Percentiles rank a stretch among this genome's conserved stretches.
These are phyloP conservation scores for Aphyosemion australe DNA, from an alignment of 2,113 vertebrate species.

Conservation along the genomic window DNA sequence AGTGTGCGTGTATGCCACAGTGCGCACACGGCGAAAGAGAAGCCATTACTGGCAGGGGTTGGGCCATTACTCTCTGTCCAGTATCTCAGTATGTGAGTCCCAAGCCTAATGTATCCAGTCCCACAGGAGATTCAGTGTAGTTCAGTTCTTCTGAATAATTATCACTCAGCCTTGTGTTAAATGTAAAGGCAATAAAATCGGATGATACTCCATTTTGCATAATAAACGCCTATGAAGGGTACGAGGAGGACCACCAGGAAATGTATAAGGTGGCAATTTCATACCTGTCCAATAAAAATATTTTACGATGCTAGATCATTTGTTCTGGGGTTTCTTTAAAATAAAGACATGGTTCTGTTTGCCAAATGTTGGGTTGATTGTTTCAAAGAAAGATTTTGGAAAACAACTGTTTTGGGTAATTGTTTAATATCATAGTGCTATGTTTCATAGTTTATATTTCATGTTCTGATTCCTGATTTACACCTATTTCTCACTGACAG, in stretches of 20 bases:
- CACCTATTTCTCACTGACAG: too few species aligned
- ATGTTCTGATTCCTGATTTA: too few species aligned
- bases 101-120: constrained; percentile 53
- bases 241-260: constrained; percentile 1
- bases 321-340: background rate
- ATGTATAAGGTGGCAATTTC: constrained; percentile 31
- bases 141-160: constrained; percentile 56
- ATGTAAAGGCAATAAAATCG: constrained; percentile 52
- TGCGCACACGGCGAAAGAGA: constrained; percentile 40
- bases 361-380: background rate
- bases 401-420: background rate
- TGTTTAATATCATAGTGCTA: background rate
- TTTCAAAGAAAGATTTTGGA: background rate
- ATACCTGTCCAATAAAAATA: constrained; percentile 22
- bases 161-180: constrained; percentile 48
- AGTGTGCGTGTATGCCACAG: constrained; percentile 47
- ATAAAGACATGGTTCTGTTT: background rate
- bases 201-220: constrained; percentile 38
- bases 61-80: constrained; percentile 79
- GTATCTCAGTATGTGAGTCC: constrained; percentile 37
- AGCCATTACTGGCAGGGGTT: constrained; percentile 71
- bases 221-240: constrained; percentile 8
- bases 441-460: too few species aligned
- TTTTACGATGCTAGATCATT: background rate
- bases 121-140: constrained; percentile 53